A percentile compares a stretch with the other conserved stretches of the same genome.
Conservation (phyloP, 1,140 invertebrate species). For the Branchinecta lynchi region DNA sequence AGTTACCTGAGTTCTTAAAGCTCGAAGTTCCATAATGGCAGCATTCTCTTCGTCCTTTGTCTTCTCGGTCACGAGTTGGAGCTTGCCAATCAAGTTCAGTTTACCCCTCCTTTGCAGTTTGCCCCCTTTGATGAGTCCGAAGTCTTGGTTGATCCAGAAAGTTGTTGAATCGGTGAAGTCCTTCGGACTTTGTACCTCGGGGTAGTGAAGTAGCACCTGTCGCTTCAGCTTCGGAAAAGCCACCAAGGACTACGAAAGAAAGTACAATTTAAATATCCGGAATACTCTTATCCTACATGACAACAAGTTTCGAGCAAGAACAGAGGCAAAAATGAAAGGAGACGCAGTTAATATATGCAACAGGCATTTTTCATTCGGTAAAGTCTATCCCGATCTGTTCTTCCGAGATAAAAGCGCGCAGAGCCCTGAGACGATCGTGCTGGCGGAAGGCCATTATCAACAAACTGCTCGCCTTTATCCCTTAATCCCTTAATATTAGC, state of each 20-base stretch:
- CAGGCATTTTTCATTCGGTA: no score
- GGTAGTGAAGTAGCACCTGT: constrained; percentile 68
- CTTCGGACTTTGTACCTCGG: constrained; percentile 64
- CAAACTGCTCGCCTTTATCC: no score
- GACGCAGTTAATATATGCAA: no score
- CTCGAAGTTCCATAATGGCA: constrained; percentile 87
- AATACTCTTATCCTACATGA: background rate
- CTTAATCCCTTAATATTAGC: no score
- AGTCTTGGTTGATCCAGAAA: constrained; percentile 96
- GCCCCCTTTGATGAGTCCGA: constrained; percentile 76
- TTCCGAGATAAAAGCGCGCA: no score
- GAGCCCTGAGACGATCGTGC: no score
- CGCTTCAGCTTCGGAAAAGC: constrained; percentile 93
- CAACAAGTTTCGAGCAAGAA: background rate
- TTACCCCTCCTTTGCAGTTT: constrained; percentile 86
- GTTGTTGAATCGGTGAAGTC: constrained; percentile 83
- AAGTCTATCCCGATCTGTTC: no score
- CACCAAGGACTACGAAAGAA: constrained; percentile 53
- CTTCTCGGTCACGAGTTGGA: constrained; percentile 86
- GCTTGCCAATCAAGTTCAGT: constrained; percentile 80
- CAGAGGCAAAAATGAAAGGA: no score
- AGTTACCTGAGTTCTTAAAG: constrained; percentile 60
- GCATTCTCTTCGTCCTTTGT: constrained; percentile 94
- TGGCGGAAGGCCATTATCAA: no score
- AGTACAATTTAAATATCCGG: constrained; percentile 17